Conservation (phyloP, 2,797 vertebrate genomes). For the Tachyglossus aculeatus region DNA sequence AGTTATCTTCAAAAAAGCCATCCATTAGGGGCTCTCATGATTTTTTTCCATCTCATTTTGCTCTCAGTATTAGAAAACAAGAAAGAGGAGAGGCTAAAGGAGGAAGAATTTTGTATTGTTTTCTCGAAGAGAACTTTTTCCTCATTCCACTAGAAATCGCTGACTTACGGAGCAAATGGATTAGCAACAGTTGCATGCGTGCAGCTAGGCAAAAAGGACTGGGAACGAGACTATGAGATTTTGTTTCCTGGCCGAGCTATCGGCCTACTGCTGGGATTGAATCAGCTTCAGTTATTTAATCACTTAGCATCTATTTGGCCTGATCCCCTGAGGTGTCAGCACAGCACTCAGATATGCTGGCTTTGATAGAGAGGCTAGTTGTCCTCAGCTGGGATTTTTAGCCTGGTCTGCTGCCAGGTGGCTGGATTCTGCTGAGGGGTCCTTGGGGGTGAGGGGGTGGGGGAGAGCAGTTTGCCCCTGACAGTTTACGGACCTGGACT, state of each 20-base stretch:
- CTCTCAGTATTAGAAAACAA: too few relatives aligned
- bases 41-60: too few relatives aligned
- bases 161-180: accelerated
- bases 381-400: neutral
- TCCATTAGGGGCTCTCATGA: too few relatives aligned
- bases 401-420: too few relatives aligned
- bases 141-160: neutral
- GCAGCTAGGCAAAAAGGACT: neutral
- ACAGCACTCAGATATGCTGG: neutral
- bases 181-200: too few relatives aligned
- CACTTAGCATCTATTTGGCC: neutral
- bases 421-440: too few relatives aligned
- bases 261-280: accelerated
- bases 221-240: neutral
- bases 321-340: neutral
- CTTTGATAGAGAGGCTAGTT: neutral
- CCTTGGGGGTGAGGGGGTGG: too few relatives aligned
- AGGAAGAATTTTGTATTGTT: neutral
- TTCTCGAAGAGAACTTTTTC: neutral
- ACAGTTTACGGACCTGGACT: too few relatives aligned
- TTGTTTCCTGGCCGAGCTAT: neutral
- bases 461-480: too few relatives aligned
- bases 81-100: neutral
- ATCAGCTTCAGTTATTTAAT: neutral
- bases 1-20: too few relatives aligned